Base-by-base conservation (phyloP, 2,888 invertebrate species). In the Pammene aurita region DNA sequence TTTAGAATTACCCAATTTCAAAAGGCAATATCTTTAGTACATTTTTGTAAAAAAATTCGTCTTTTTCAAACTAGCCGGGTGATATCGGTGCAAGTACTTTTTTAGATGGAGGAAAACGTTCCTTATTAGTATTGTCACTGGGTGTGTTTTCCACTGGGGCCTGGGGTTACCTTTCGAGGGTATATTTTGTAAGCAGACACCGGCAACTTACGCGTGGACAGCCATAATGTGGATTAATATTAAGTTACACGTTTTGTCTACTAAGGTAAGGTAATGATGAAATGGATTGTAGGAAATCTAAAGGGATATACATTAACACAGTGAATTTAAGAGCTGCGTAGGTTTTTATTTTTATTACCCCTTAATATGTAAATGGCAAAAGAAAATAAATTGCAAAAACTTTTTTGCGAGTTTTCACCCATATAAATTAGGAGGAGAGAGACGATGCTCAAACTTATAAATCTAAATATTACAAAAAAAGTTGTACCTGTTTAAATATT, bases 1-100 rank as follows among this genome's bases (percentile, higher is more conserved):
- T 77, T 16, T 44, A 71, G 72, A 81, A 65, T 14, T 26, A 52
- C 67, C 83, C 78, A 82, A 48, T 71, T 42, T 72, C 69, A 13
- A 4, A 50, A 73, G 81, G 77, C 7, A 84, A 44, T 61, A 42
- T 34, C 26, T 44, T 34, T 41, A 46, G 41, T n/a, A 26, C 48
- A 46, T 46, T 60, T 62, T 14, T 18, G 67, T 71, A 72, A 35
- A 55, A 63, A 72, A 58, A 66, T 44, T 35, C 71, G 80, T 13
- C 69, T 80, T 72, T 54, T 65, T 60, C 13, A 61, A 34, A 42
- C 42, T 76, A 76, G 82, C 35, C 71, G 68, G 69, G 16, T 78
- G 71, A 77, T 77, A 75, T 77, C 77, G 73, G 42, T 52, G 57
- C 52, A 58, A 57, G 52, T 64, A 58, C 35, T 0, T 16, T 14